A percentile compares a stretch with the other conserved stretches of the same genome.
These are phyloP conservation scores for Ceriagrion tenellum DNA, from an alignment of 2,888 invertebrate species.

Conservation along the genomic window DNA sequence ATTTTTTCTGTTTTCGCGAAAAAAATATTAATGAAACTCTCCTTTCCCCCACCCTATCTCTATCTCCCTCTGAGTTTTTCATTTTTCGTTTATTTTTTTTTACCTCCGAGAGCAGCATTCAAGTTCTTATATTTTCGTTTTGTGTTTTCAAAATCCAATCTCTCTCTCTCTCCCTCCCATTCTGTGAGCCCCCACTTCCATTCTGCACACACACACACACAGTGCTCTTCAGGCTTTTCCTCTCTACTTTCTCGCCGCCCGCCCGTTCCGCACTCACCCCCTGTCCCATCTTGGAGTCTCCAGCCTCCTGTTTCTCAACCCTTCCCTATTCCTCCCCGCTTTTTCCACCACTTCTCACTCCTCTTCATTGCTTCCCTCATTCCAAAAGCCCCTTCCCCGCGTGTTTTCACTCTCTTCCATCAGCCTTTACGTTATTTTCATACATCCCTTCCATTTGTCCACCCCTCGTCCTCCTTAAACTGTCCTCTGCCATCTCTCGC, in stretches of 20 bases:
- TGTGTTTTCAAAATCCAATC: conserved; percentile 66
- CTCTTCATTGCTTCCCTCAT: too few species aligned
- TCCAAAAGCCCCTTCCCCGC: too few species aligned
- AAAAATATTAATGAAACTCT: conserved; percentile 15
- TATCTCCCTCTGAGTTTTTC: background rate
- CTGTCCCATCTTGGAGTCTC: too few species aligned
- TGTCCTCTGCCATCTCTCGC: too few species aligned
- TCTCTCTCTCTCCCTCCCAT: conserved; percentile 40
- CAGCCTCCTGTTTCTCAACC: background rate
- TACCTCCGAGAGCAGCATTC: conserved; percentile 45
- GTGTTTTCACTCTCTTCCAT: too few species aligned
- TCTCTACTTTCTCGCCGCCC: background rate
- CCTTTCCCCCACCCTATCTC: background rate
- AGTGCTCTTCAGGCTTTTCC: conserved; percentile 18
- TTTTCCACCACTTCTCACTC: background rate
- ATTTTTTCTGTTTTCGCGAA: background rate
- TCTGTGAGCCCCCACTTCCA: conserved; percentile 33
- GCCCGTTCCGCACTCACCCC: background rate
- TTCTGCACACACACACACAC: conserved; percentile 7
- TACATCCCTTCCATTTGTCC: too few species aligned
- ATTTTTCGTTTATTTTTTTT: background rate
- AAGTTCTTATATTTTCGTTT: conserved; percentile 59
- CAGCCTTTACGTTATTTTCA: too few species aligned
- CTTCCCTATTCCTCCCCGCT: background rate
- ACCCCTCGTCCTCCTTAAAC: too few species aligned